These are phyloP conservation scores for Uria aalge DNA, from an alignment of 2,113 vertebrate genomes.

Conservation along the genomic window DNA sequence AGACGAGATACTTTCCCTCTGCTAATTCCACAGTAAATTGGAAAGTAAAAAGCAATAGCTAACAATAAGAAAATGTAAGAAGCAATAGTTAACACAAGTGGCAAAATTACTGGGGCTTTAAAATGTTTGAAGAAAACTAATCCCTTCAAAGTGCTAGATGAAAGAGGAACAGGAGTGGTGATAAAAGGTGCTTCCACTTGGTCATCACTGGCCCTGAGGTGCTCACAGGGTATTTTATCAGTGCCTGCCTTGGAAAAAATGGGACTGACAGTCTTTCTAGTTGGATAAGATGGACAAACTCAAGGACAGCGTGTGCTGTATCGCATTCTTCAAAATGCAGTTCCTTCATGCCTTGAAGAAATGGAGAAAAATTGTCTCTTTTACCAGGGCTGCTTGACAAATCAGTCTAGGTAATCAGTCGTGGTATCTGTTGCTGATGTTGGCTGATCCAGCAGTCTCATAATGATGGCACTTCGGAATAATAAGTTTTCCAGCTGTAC, in stretches of 20 bases:
- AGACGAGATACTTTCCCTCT: background rate
- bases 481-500: background rate
- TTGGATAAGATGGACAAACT: background rate
- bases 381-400: background rate
- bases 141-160: background rate
- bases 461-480: background rate
- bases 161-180: background rate
- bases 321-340: background rate
- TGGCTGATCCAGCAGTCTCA: background rate
- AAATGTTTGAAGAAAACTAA: background rate
- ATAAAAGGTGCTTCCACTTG: background rate
- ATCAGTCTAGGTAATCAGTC: background rate
- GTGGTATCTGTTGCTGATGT: background rate
- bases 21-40: background rate
- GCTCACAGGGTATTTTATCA: background rate
- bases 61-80: background rate
- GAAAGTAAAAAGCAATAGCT: background rate
- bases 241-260: background rate
- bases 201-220: background rate
- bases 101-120: background rate
- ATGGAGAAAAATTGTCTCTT: background rate
- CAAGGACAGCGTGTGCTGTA: rapidly evolving
- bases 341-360: background rate
- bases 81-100: background rate
- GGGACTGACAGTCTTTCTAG: background rate